A percentile compares a stretch with the other conserved stretches of the same genome.
Evolutionary conservation across 2,797 vertebrate species (phyloP).

Genomic region (Geotrypetes seraphini): DNA sequence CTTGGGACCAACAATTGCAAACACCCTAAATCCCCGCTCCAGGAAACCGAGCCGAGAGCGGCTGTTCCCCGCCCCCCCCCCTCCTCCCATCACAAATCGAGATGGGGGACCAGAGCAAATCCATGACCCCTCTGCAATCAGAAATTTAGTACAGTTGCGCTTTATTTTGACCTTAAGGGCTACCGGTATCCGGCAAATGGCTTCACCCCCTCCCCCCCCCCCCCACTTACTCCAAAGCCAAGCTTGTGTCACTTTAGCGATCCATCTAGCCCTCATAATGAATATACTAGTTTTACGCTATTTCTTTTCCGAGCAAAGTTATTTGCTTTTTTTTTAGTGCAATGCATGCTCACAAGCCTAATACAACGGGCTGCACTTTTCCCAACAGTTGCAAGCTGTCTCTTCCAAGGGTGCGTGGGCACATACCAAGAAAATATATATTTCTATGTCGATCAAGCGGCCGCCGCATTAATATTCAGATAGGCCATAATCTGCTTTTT

Average conservation of each 20-base stretch:
- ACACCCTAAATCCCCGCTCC: neutral
- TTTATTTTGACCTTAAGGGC: neutral
- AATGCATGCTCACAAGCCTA: neutral
- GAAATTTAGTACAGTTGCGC: neutral
- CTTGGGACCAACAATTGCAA: constrained; percentile 36
- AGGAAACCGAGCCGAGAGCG: neutral
- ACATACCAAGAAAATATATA: neutral
- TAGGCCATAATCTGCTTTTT: constrained; percentile 5
- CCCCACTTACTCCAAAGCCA: too few relatives aligned
- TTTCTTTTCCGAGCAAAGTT: neutral
- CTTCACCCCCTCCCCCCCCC: too few relatives aligned
- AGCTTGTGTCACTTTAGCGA: too few relatives aligned
- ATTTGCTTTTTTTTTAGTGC: neutral
- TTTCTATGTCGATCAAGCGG: neutral
- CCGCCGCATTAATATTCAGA: constrained; percentile 12
- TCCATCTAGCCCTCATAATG: neutral
- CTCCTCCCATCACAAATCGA: neutral
- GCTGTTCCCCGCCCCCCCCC: constrained; percentile 4
- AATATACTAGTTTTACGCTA: neutral
- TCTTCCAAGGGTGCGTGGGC: neutral
- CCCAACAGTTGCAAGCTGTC: neutral
- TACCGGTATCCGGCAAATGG: too few relatives aligned
- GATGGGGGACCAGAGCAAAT: neutral
- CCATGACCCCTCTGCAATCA: neutral
- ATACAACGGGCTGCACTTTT: neutral